Base-by-base conservation (phyloP, 1,140 invertebrate genomes). In the Trichoplusia ni region DNA sequence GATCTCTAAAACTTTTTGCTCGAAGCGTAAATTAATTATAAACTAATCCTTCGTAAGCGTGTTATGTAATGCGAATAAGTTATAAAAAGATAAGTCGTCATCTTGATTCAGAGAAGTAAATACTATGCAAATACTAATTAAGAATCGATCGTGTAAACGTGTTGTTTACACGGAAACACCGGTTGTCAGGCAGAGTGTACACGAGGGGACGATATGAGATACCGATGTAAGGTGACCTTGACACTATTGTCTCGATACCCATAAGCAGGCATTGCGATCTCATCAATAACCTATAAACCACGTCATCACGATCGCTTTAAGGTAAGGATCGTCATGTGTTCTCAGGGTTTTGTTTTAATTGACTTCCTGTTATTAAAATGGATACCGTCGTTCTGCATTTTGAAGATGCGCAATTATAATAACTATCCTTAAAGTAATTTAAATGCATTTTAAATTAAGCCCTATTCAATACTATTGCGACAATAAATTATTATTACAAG, bases 341-440 rank as follows among this genome's bases (percentile, higher is more conserved):
- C 67, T 79, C 79, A 84, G 71, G 75, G 79, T 72, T 77, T 69
- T n/a, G 19, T 59, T 38, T n/a, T 81, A 80, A 81, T 81, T 73
- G 72, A 79, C 67, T 75, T 76, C 68, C 71, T 70, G 35, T 18
- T 44, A 59, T 60, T 46, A 69, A 73, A 67, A 72, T 66, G 56
- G 67, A 21, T 21, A 3, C 16, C 40, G 21, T 11, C 3, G 13
- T 31, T 31, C 23, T 31, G 16, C 25, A 42, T 44, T 29, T 40
- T 59, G 31, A 33, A 6, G 13, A 13, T n/a, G 33, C 38, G 19
- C 31, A 31, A 21, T 51, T 51, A 19, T n/a, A 7, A 19, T 51
- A 33, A n/a, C n/a, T n/a, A n/a, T n/a, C n/a, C n/a, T n/a, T n/a
- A 51, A 31, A 27, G 25, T 21, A 35, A 2, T 14, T 35, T 21